A percentile compares a stretch with the other conserved stretches of the same genome.
Evolutionary conservation across 2,797 vertebrate species (phyloP).

Genomic region (Hypotaenidia philippensis): DNA sequence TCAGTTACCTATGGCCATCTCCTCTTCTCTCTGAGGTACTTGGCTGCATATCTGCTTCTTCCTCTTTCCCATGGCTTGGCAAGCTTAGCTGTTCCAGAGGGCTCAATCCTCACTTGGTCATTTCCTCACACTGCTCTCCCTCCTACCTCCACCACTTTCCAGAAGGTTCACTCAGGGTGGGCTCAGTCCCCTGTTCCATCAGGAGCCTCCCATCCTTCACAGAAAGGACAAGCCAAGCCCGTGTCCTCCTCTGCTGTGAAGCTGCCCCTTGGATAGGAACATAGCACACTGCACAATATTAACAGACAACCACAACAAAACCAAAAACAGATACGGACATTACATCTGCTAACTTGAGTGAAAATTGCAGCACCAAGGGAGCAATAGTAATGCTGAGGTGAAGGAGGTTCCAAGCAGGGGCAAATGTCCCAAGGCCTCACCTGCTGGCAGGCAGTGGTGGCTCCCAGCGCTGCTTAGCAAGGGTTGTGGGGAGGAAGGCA

Average conservation of each 20-base stretch:
- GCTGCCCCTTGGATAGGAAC: neutral
- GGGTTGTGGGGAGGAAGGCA: neutral
- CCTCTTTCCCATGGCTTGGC: neutral
- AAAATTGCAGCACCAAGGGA: neutral
- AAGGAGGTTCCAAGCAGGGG: accelerated
- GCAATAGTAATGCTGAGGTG: neutral
- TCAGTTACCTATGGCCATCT: accelerated
- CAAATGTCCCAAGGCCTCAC: neutral
- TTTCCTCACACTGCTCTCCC: neutral
- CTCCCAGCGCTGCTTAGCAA: accelerated
- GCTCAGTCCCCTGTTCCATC: accelerated
- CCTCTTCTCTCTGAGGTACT: neutral
- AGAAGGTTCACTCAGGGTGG: accelerated
- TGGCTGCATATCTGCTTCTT: neutral
- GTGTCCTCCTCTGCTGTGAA: neutral
- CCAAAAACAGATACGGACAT: accelerated
- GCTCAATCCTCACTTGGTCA: neutral
- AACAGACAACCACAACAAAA: accelerated
- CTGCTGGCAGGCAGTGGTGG: neutral
- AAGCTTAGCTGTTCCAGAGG: neutral
- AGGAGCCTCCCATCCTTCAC: neutral
- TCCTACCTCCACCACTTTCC: accelerated
- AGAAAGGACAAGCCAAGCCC: neutral
- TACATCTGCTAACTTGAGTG: neutral
- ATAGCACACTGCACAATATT: accelerated